Conservation (phyloP, 2,888 invertebrate species). For the Yponomeuta sedellus region DNA sequence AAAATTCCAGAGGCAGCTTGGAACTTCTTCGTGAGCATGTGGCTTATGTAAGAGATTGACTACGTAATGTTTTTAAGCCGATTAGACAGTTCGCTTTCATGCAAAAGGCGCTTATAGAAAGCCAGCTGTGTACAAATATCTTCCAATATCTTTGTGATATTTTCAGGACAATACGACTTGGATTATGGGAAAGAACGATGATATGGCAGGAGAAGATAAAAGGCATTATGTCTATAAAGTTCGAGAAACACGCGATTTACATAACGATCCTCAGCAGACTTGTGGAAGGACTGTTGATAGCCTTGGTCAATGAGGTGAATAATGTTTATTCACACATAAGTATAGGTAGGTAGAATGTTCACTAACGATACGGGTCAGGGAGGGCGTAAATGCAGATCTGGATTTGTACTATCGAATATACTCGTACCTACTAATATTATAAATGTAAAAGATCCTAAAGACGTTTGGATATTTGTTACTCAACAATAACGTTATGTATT, state of each 20-base stretch:
- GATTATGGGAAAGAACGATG: slow-evolving; percentile 74
- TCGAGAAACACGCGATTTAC: slow-evolving; percentile 42
- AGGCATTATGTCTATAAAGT: slow-evolving; percentile 32
- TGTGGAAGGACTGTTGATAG: slow-evolving; percentile 74
- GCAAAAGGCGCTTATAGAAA: not conserved
- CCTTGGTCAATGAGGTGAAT: slow-evolving; percentile 62
- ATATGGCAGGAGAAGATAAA: slow-evolving; percentile 71
- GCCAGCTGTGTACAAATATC: not conserved
- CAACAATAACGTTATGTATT: no score
- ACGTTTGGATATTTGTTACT: no score
- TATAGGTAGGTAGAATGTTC: no score
- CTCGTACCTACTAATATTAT: no score
- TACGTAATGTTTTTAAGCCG: no score
- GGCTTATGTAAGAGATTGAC: slow-evolving; percentile 70
- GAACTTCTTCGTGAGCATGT: slow-evolving; percentile 75
- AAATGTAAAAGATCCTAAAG: no score
- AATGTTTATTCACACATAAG: not conserved
- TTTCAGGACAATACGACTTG: slow-evolving; percentile 72
- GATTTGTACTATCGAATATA: no score
- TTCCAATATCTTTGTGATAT: slow-evolving; percentile 12
- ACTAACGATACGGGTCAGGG: no score
- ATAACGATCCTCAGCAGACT: slow-evolving; percentile 67
- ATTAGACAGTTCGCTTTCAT: not conserved
- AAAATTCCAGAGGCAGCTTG: slow-evolving; percentile 71
- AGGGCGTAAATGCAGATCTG: no score